These are phyloP conservation scores for Condylura cristata DNA, from an alignment of 2,113 vertebrate species.

Conservation along the genomic window DNA sequence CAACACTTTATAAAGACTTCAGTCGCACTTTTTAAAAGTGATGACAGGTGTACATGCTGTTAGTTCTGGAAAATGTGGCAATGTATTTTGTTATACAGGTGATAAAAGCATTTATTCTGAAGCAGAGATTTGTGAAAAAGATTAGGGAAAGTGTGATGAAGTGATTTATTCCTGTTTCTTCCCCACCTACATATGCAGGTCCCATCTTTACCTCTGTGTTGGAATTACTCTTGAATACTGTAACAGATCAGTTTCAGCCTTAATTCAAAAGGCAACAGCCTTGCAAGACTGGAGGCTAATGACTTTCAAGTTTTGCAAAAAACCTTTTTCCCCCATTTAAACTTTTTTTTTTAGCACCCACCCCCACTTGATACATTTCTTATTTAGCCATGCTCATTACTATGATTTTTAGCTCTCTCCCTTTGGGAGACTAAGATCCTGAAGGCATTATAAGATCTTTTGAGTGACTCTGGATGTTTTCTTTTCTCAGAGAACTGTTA, in stretches of 20 bases:
- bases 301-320: neutral
- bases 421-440: neutral
- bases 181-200: neutral
- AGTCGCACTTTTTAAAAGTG: neutral
- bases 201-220: no score
- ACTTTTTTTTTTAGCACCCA: neutral
- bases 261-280: neutral
- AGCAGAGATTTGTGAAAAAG: neutral
- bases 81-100: neutral
- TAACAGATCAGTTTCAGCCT: neutral
- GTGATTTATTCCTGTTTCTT: neutral
- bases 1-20: neutral
- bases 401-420: neutral
- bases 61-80: neutral
- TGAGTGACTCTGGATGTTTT: neutral
- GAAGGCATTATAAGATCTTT: neutral
- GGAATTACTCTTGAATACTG: neutral
- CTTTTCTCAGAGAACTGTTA: neutral
- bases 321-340: neutral
- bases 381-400: neutral
- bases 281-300: neutral
- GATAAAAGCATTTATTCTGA: constrained; percentile 27
- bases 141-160: neutral
- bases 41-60: neutral
- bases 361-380: neutral